Percentiles rank a stretch among this genome's conserved stretches.
phyloP scores from a whole-genome alignment of 2,113 vertebrate genomes.

The Pyxicephalus adspersus region DNA sequence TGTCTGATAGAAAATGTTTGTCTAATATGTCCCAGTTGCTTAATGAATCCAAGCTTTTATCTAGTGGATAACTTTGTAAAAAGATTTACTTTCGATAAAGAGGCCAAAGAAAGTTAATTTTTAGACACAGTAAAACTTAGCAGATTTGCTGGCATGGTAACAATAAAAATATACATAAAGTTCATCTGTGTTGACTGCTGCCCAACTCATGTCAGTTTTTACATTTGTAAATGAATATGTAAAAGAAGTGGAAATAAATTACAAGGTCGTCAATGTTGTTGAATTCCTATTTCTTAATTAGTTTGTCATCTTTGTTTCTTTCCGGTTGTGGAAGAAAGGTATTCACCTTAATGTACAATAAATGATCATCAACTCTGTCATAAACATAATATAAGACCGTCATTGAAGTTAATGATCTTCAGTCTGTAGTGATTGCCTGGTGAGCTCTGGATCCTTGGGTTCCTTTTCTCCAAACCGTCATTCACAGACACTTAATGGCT shows the following conservation, averaged over 20 bases:
- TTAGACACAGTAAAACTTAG: neutral
- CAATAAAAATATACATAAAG: constrained; percentile 26
- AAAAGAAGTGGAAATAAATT: neutral
- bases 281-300: neutral
- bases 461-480: neutral
- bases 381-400: neutral
- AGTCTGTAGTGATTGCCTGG: neutral
- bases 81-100: neutral
- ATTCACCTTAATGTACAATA: neutral
- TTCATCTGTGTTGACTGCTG: constrained; percentile 15
- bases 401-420: neutral
- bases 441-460: neutral
- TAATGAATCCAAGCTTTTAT: constrained; percentile 1
- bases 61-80: neutral
- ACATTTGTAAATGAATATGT: neutral
- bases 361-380: neutral
- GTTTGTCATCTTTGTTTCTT: neutral
- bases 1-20: neutral
- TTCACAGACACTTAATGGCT: neutral
- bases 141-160: constrained; percentile 2
- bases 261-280: neutral
- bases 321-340: neutral
- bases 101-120: neutral
- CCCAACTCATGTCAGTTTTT: neutral
- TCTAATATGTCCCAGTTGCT: neutral